These are phyloP conservation scores for Sebastes umbrosus DNA, from an alignment of 2,797 vertebrate genomes.

Conservation along the genomic window DNA sequence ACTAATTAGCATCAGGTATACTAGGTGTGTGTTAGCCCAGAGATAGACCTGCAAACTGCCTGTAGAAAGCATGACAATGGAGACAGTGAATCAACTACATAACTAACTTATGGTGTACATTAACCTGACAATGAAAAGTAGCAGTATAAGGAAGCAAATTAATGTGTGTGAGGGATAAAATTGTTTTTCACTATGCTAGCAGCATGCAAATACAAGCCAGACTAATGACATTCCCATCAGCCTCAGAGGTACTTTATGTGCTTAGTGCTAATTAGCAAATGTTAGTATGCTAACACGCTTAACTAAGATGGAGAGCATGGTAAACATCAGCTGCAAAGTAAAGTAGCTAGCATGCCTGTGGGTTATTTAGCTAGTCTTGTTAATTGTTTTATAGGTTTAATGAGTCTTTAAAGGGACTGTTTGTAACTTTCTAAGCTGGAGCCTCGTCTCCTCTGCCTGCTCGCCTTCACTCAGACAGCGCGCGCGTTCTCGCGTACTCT, in stretches of 20 bases:
- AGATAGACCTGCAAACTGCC: background rate
- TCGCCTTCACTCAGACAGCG: too few species aligned
- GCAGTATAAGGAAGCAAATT: background rate
- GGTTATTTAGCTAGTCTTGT: background rate
- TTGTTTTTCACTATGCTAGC: background rate
- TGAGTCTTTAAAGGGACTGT: background rate
- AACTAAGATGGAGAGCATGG: rapidly evolving
- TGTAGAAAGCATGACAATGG: background rate
- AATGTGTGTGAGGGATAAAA: background rate
- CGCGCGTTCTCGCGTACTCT: too few species aligned
- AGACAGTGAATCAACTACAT: background rate
- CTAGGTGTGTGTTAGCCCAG: too few species aligned
- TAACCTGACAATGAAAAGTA: background rate
- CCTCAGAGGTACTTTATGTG: background rate
- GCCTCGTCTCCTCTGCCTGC: too few species aligned
- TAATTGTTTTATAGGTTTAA: background rate
- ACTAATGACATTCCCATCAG: background rate
- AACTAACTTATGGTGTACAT: background rate
- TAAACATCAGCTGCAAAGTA: background rate
- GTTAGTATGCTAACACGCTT: background rate
- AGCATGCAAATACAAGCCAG: background rate
- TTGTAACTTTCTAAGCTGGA: too few species aligned
- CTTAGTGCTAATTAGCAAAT: background rate
- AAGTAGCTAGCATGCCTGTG: background rate
- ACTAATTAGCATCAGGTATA: background rate